Percentiles rank a stretch among this genome's conserved stretches.
Conservation (phyloP, 2,113 vertebrate species). For the Glaucidium brasilianum region DNA sequence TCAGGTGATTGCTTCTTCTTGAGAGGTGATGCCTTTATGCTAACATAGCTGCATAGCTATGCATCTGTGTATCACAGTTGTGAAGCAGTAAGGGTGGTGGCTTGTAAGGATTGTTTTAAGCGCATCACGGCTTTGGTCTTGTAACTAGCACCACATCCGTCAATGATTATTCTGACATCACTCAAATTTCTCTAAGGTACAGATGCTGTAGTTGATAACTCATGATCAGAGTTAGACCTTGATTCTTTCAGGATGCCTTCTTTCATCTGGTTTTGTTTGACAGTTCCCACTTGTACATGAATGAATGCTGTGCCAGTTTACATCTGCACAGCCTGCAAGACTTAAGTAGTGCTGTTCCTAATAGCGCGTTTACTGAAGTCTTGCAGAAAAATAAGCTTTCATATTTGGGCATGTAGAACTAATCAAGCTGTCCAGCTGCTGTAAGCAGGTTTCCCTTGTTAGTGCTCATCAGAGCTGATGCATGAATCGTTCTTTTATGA, state of each 20-base stretch:
- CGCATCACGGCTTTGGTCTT: neutral
- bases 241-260: neutral
- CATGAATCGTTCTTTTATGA: neutral
- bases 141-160: neutral
- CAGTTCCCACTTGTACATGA: neutral
- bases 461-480: neutral
- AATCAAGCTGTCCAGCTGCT: constrained; percentile 12
- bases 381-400: constrained; percentile 13
- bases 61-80: neutral
- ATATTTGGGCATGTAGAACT: neutral
- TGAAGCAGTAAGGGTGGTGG: neutral
- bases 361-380: neutral
- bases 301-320: neutral
- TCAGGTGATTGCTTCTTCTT: neutral
- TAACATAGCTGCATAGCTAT: rapidly evolving
- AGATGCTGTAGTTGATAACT: neutral
- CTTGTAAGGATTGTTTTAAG: neutral
- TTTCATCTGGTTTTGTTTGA: neutral
- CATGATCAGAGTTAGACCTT: neutral
- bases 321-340: neutral
- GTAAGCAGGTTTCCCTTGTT: constrained; percentile 11
- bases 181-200: neutral
- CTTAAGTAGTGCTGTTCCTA: neutral
- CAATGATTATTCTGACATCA: neutral
- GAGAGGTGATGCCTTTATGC: neutral